Conservation (phyloP, 2,888 invertebrate genomes). For the Toxonevra muliebris region DNA sequence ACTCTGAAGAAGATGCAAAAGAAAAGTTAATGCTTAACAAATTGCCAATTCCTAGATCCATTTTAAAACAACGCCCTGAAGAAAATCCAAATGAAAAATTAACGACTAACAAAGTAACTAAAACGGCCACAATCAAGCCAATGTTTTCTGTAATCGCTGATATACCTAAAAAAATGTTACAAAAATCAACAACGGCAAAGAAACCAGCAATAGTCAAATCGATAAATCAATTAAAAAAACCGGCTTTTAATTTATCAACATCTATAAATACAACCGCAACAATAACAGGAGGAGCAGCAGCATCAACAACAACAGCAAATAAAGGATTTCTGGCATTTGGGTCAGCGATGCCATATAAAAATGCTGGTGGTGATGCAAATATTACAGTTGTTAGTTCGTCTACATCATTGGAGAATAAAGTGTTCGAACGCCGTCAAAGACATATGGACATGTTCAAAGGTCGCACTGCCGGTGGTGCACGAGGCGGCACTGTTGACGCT, state of each 20-base stretch:
- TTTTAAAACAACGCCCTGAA: too few relatives aligned
- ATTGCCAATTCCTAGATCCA: too few relatives aligned
- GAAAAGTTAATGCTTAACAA: too few relatives aligned
- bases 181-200: constrained; percentile 17
- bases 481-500: constrained; percentile 20
- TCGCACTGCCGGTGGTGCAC: constrained; percentile 36
- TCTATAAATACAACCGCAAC: constrained; percentile 8
- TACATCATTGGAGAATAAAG: constrained; percentile 41
- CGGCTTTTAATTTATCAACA: constrained; percentile 47
- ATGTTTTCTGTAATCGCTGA: constrained; percentile 4
- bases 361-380: too few relatives aligned
- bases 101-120: constrained; percentile 21
- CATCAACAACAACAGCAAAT: background rate
- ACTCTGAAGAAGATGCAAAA: too few relatives aligned
- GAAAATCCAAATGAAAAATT: too few relatives aligned
- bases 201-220: constrained; percentile 18
- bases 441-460: constrained; percentile 60
- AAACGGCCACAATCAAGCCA: constrained; percentile 30
- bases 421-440: constrained; percentile 51
- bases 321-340: too few relatives aligned
- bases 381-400: background rate
- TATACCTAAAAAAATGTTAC: constrained; percentile 9
- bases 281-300: background rate
- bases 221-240: constrained; percentile 30
- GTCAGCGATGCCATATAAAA: too few relatives aligned